Conservation (phyloP, 2,113 vertebrate genomes). For the Ameiurus melas region DNA sequence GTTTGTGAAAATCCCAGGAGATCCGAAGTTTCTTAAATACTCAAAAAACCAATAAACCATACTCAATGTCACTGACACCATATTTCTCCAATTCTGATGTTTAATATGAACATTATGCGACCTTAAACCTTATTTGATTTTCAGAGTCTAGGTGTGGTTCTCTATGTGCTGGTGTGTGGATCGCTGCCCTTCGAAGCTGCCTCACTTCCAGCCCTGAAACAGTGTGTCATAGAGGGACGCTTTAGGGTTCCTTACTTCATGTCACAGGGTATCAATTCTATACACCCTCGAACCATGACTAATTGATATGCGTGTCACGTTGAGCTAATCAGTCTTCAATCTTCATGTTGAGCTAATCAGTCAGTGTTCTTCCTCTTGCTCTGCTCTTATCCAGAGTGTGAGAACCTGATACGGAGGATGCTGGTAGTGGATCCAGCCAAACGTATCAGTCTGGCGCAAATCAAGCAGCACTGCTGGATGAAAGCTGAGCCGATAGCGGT, state of each 20-base stretch:
- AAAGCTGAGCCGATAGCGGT: constrained; percentile 74
- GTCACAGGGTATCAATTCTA: constrained; percentile 62
- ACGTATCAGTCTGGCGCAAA: constrained; percentile 80
- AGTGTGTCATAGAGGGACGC: constrained; percentile 82
- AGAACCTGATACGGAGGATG: constrained; percentile 86
- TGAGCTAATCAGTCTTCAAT: neutral
- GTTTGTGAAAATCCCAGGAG: neutral
- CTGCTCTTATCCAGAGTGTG: constrained; percentile 73
- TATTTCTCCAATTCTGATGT: neutral
- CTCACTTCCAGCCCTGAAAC: constrained; percentile 80
- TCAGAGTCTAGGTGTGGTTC: constrained; percentile 86
- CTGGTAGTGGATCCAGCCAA: constrained; percentile 83
- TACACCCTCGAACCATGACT: neutral
- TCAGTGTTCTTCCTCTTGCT: neutral
- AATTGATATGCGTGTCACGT: neutral
- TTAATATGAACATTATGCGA: neutral
- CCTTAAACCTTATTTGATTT: neutral
- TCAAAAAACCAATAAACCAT: neutral
- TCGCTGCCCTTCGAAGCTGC: constrained; percentile 83
- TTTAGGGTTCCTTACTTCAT: constrained; percentile 88
- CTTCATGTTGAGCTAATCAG: neutral
- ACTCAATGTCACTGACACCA: neutral
- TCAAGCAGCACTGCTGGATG: constrained; percentile 88
- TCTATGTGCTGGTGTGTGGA: constrained; percentile 85
- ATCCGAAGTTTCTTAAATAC: neutral